Conservation (phyloP, 2,113 vertebrate species). For the Pelecanus crispus region DNA sequence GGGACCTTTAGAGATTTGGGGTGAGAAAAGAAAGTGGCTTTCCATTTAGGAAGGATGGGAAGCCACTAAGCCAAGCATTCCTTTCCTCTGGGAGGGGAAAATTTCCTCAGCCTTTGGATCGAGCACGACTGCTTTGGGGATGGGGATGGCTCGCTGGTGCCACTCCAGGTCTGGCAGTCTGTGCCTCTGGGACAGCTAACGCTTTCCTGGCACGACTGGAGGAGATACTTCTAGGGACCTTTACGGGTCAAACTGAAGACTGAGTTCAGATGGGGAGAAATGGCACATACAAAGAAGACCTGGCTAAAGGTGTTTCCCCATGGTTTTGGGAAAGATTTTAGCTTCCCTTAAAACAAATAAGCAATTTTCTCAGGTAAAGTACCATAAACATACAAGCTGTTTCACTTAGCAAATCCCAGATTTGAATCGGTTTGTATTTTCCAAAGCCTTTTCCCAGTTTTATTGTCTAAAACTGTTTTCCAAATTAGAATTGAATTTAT, state of each 20-base stretch:
- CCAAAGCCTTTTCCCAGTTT: not conserved
- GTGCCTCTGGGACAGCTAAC: not conserved
- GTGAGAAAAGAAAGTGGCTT: not conserved
- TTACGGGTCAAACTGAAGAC: not conserved
- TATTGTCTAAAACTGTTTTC: not conserved
- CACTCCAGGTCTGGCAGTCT: not conserved
- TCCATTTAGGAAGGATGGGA: not conserved
- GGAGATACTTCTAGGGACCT: not conserved
- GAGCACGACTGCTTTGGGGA: not conserved
- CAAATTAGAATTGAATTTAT: not conserved
- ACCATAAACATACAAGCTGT: not conserved
- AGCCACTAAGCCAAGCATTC: not conserved
- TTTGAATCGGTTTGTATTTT: not conserved
- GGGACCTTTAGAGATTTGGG: too few species aligned
- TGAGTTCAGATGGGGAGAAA: not conserved
- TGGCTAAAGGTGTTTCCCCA: not conserved
- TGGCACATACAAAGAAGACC: fast-evolving
- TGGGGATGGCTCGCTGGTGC: not conserved
- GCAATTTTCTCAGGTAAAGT: not conserved
- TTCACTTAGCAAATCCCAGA: not conserved
- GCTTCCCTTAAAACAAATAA: not conserved
- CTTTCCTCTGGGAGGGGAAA: not conserved
- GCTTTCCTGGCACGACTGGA: not conserved
- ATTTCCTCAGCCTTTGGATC: not conserved
- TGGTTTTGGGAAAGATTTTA: not conserved